Percentiles rank a stretch among this genome's conserved stretches.
These are phyloP conservation scores for Aspiorhynchus laticeps DNA, from an alignment of 2,113 vertebrate genomes.

Conservation along the genomic window DNA sequence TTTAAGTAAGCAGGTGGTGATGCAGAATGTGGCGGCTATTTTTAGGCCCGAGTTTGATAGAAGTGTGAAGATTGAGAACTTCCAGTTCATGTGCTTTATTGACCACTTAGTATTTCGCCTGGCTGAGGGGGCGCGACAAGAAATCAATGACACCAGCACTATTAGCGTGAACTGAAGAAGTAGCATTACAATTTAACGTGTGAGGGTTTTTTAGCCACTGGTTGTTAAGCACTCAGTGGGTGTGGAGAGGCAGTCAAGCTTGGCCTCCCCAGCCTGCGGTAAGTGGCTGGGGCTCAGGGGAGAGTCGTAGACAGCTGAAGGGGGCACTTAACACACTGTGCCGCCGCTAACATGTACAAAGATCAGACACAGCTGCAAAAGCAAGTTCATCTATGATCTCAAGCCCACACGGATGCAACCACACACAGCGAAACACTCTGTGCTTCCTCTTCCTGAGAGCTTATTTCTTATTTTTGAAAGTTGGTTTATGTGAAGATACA, in stretches of 20 bases:
- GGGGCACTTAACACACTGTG: slow-evolving; percentile 66
- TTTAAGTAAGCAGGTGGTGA: not conserved
- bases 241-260: slow-evolving; percentile 59
- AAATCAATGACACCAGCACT: slow-evolving; percentile 77
- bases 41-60: slow-evolving; percentile 69
- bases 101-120: slow-evolving; percentile 77
- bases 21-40: slow-evolving; percentile 33
- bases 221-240: slow-evolving; percentile 72
- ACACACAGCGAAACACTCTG: slow-evolving; percentile 29
- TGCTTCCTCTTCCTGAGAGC: not conserved
- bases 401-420: slow-evolving; percentile 35
- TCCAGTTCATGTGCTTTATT: slow-evolving; percentile 75
- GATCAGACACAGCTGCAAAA: slow-evolving; percentile 55
- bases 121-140: slow-evolving; percentile 71
- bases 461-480: not conserved
- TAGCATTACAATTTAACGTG: slow-evolving; percentile 74
- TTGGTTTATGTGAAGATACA: not conserved
- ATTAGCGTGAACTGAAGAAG: slow-evolving; percentile 72
- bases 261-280: slow-evolving; percentile 63
- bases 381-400: slow-evolving; percentile 38
- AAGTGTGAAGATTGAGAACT: slow-evolving; percentile 68
- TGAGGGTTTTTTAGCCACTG: slow-evolving; percentile 62
- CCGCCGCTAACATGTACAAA: slow-evolving; percentile 48
- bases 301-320: slow-evolving; percentile 57
- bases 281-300: slow-evolving; percentile 62